These are phyloP conservation scores for Paragorgia papillata DNA, from an alignment of 92 coral and sea anemone species.

Conservation along the genomic window DNA sequence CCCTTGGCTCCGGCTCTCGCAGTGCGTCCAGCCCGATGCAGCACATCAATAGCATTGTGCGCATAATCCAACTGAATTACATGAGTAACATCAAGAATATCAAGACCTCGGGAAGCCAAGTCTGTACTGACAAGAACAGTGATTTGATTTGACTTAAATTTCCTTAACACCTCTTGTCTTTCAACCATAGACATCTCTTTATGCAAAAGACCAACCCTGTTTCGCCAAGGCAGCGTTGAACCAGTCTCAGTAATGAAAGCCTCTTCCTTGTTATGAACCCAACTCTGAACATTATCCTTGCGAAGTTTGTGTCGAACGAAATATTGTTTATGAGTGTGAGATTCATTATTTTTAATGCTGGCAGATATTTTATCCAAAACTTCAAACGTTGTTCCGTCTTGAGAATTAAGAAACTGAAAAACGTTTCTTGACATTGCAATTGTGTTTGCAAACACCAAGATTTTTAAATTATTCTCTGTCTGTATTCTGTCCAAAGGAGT, in stretches of 20 bases:
- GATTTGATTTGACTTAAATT: slow-evolving; percentile 66
- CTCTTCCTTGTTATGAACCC: neutral
- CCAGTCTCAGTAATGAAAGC: slow-evolving; percentile 40
- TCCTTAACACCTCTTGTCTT: slow-evolving; percentile 61
- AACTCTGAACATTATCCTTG: neutral
- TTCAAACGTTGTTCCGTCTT: slow-evolving; percentile 34
- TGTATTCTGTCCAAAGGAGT: neutral
- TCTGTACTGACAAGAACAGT: slow-evolving; percentile 85
- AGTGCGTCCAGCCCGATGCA: slow-evolving; percentile 93
- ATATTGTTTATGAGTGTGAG: neutral
- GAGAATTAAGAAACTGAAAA: slow-evolving; percentile 68
- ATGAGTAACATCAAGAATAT: slow-evolving; percentile 83
- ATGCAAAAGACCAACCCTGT: slow-evolving; percentile 69
- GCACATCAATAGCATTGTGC: slow-evolving; percentile 72
- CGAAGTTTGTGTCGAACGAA: neutral
- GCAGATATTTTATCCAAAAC: slow-evolving; percentile 3
- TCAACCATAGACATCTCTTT: slow-evolving; percentile 61
- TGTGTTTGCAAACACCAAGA: slow-evolving; percentile 84
- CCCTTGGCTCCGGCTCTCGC: slow-evolving; percentile 92
- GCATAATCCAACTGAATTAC: slow-evolving; percentile 98
- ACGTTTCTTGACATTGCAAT: slow-evolving; percentile 59
- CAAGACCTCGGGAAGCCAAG: slow-evolving; percentile 90
- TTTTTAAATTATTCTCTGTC: slow-evolving; percentile 48
- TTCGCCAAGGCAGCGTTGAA: slow-evolving; percentile 51
- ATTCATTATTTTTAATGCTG: neutral